Base-by-base conservation (phyloP, 1,140 invertebrate genomes). In the Apocrypta bakeri region DNA sequence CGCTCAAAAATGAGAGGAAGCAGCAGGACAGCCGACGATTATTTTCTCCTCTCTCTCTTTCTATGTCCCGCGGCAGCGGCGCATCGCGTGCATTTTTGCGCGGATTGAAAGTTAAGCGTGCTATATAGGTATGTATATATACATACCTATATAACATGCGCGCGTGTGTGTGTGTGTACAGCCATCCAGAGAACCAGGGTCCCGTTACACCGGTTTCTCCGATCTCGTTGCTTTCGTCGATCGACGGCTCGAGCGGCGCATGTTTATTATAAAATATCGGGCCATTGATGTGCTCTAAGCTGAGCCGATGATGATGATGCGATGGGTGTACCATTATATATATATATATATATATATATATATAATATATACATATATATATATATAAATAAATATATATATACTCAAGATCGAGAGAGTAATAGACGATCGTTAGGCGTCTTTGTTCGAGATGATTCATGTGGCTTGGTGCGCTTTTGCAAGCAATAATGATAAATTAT, bases 171-270 rank as follows among this genome's bases (percentile, higher is more conserved):
- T 77, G n/a, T 71, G 37, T 24, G 17, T 9, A 63, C 24, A 11
- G 29, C 48, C 17, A 66, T 21, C 42, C 24, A 25, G 27, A 56
- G 27, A 79, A 11, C 4, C 56, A 11, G 25, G 48, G 40, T 82
- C 42, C 81, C 76, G 82, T 83, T 83, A 83, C 71, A 79, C 69
- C 82, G 76, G 75, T 83, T 83, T 83, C 82, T 79, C 76, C 69
- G 17, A 69, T 77, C 74, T 72, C 21, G 8, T 37, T 66, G 31
- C 63, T 66, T 81, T 31, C 37, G 33, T 3, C 33, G 8, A 64
- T 73, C 24, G 9, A 33, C 56, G 8, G n/a, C 14, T 33, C 31
- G 48, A 31, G 24, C 42, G 2, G 37, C 17, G 42, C 27, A 56
- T 21, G 37, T 73, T 61, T 25, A 42, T 48, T 21, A 42, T 29